Evolutionary conservation across 2,797 vertebrate species (phyloP).

Genomic region (Peromyscus attwateri): DNA sequence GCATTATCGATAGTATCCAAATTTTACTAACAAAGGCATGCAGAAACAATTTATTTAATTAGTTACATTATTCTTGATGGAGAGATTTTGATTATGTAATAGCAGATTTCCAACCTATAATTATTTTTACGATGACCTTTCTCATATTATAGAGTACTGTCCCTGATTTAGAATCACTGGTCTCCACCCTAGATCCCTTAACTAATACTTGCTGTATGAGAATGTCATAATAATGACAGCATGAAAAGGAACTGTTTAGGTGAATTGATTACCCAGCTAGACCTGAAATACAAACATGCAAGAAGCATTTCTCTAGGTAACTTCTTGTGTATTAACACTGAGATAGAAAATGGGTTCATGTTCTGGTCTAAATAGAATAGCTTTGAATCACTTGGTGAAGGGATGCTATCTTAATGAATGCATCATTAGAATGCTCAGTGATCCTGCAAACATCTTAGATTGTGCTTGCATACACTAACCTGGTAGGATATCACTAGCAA

Average conservation of each 20-base stretch:
- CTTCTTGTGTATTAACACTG: background rate
- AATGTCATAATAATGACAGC: background rate
- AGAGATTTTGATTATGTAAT: background rate
- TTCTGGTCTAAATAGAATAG: background rate
- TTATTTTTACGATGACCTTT: background rate
- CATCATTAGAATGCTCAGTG: too few relatives aligned
- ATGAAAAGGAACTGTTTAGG: background rate
- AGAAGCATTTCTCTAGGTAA: rapidly evolving
- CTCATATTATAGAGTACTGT: background rate
- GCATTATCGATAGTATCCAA: background rate
- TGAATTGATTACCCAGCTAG: background rate
- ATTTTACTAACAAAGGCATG: background rate
- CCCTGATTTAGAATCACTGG: background rate
- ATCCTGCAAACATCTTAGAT: background rate
- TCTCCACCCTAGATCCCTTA: background rate
- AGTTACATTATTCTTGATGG: background rate
- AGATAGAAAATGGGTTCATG: background rate
- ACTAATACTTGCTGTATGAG: background rate
- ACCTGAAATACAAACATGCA: background rate
- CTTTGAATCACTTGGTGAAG: background rate
- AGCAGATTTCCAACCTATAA: background rate
- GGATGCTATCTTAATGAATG: background rate
- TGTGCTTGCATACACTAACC: background rate
- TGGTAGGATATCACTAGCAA: background rate
- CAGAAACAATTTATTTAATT: background rate